phyloP scores from a whole-genome alignment of 2,797 vertebrate species.

The Rhynchonycteris naso region DNA sequence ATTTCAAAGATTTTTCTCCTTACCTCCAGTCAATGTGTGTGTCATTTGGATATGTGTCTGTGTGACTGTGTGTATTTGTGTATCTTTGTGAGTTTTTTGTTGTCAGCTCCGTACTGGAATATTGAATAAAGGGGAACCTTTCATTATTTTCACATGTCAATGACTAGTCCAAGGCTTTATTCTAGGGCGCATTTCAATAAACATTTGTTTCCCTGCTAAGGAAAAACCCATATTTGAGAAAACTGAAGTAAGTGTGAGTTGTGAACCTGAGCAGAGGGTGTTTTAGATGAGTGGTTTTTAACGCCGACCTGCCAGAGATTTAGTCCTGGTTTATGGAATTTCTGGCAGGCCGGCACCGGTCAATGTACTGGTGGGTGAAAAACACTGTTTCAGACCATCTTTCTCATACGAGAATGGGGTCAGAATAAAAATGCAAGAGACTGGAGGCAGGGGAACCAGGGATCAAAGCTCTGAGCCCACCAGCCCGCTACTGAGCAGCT shows the following conservation, averaged over 20 bases:
- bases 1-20: background rate
- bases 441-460: no score
- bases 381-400: background rate
- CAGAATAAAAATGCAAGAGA: background rate
- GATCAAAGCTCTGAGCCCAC: background rate
- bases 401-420: background rate
- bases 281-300: background rate
- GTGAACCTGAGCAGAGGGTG: background rate
- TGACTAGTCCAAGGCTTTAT: background rate
- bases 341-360: no score
- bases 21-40: background rate
- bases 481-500: background rate
- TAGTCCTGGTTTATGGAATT: no score
- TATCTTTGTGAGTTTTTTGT: constrained; percentile 32
- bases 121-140: constrained; percentile 9
- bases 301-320: no score
- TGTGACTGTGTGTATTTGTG: background rate
- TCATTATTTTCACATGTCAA: background rate
- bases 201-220: constrained; percentile 13
- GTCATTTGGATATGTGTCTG: background rate
- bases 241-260: background rate
- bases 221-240: background rate
- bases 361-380: no score
- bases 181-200: background rate
- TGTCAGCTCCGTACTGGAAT: background rate